phyloP scores from a whole-genome alignment of 2,888 invertebrate species.

The Schrankia costaestrigalis region DNA sequence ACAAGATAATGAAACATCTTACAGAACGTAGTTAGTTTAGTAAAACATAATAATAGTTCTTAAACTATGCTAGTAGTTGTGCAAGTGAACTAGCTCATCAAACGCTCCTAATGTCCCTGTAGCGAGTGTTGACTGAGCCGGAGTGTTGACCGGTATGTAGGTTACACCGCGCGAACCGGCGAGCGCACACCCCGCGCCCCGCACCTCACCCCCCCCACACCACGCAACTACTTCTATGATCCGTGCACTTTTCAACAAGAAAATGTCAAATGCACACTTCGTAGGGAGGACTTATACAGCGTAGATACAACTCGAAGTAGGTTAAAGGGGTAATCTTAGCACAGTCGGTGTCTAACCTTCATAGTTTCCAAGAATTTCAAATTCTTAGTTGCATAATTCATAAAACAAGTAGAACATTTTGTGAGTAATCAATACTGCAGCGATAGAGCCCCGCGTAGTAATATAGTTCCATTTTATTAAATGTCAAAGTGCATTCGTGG shows the following conservation, averaged over 20 bases:
- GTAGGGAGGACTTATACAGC: conserved; percentile 15
- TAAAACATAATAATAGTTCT: not conserved
- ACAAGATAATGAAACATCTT: no score
- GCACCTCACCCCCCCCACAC: conserved; percentile 37
- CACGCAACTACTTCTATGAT: conserved; percentile 71
- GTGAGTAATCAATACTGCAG: conserved; percentile 1
- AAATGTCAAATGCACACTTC: conserved; percentile 66
- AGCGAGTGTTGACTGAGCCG: conserved; percentile 80
- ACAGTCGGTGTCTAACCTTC: no score
- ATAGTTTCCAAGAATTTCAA: no score
- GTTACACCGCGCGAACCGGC: conserved; percentile 74
- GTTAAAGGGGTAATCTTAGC: conserved; percentile 17
- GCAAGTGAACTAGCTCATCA: conserved; percentile 53
- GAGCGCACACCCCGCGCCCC: conserved; percentile 40
- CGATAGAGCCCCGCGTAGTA: no score
- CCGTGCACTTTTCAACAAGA: conserved; percentile 72
- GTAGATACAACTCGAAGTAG: conserved; percentile 23
- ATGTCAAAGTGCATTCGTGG: conserved; percentile 39
- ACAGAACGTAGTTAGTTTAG: no score
- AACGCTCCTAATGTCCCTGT: conserved; percentile 77
- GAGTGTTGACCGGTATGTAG: conserved; percentile 81
- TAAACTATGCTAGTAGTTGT: conserved; percentile 31
- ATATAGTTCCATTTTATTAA: conserved; percentile 20
- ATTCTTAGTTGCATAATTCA: conserved; percentile 13
- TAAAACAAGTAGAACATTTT: conserved; percentile 3